Base-by-base conservation (phyloP, 2,797 vertebrate genomes). In the Melanogrammus aeglefinus region DNA sequence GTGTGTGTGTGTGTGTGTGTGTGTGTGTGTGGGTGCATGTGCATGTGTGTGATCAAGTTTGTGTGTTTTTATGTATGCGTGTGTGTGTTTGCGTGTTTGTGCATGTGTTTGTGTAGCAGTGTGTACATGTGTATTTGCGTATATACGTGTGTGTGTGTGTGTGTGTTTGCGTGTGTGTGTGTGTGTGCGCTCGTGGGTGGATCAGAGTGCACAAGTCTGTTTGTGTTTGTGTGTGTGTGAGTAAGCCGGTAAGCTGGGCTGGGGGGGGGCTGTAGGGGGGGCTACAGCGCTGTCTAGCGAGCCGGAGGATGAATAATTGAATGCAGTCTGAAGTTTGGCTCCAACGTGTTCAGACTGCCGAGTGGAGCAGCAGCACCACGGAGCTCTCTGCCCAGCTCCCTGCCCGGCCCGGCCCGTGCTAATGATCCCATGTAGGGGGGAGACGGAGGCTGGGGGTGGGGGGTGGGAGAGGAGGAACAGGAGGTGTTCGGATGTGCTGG, bases 271-370 rank as follows among this genome's bases (percentile, higher is more conserved):
- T 77, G 77, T 14, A 31, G 69, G 69, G 72, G 13, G 72, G 31
- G 72, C 21, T 35, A 35, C 72, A 69, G 83, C 76, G 74, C 75
- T 82, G 83, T 79, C 78, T 82, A 36, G 81, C 75, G 77, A 83
- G 77, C 76, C 85, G 79, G 86, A 88, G 86, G 90, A 92, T 92
- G 92, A 94, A 95, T 94, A 93, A 93, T 94, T 89, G 93, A 94
- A 94, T 92, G 92, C 90, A 81, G 90, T 91, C 91, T 94, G 93
- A 93, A 94, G 93, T 94, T 94, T 92, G 86, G 89, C 86, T 91
- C 88, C 90, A 92, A 94, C 93, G 94, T 95, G 94, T 93, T 90
- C 88, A 87, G 94, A 93, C 92, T 94, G 88, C 91, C 88, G 91
- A 94, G 86, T 84, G 88, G 89, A 81, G 71, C 81, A 6, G 84